phyloP scores from a whole-genome alignment of 92 coral and sea anemone species.

The Palythoa grandis region DNA sequence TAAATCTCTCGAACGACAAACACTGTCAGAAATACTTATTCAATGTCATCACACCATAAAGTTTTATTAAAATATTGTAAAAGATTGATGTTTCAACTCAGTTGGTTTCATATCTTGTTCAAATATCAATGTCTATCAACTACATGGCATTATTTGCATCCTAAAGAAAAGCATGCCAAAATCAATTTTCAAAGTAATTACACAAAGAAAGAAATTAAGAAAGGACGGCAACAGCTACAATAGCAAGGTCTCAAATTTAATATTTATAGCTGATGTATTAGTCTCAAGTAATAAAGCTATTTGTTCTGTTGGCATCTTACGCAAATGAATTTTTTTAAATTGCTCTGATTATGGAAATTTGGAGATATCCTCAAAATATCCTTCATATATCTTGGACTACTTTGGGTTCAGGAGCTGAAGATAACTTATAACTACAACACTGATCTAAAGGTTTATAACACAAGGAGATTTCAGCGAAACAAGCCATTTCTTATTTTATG shows the following conservation, averaged over 20 bases:
- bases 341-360: not conserved
- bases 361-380: not conserved
- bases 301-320: not conserved
- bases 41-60: not conserved
- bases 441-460: not conserved
- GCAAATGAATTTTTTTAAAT: not conserved
- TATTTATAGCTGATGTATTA: not conserved
- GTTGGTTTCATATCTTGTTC: not conserved
- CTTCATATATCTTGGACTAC: no score
- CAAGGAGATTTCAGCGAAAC: not conserved
- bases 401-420: not conserved
- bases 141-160: not conserved
- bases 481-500: not conserved
- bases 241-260: not conserved
- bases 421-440: not conserved
- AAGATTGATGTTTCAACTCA: conserved; percentile 5
- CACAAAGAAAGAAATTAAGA: conserved; percentile 3
- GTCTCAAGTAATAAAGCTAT: not conserved
- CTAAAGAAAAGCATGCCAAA: not conserved
- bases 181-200: conserved; percentile 23
- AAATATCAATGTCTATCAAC: not conserved
- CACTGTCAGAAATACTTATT: conserved; percentile 25
- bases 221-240: not conserved
- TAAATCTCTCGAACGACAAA: conserved; percentile 16
- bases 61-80: conserved; percentile 20